Evolutionary conservation across 2,113 vertebrate genomes (phyloP).

Genomic region (Proteles cristata): DNA sequence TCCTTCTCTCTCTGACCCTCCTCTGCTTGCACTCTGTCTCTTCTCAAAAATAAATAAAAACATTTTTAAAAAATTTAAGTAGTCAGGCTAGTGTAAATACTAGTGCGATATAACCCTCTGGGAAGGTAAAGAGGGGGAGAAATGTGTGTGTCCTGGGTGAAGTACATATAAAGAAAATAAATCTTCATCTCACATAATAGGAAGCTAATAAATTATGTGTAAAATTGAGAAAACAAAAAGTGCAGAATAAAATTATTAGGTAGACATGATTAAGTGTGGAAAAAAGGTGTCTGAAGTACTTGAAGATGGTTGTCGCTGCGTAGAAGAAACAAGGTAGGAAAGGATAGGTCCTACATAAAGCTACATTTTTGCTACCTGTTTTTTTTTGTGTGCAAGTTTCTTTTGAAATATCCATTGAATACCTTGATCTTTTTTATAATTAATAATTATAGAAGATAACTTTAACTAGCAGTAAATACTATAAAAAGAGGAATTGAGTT

Average conservation of each 20-base stretch:
- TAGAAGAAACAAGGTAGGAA: neutral
- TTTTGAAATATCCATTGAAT: neutral
- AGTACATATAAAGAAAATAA: neutral
- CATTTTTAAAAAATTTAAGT: neutral
- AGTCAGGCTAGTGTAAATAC: neutral
- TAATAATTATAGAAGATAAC: neutral
- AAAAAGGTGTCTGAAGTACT: neutral
- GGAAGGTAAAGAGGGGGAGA: no score
- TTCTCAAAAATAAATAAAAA: no score
- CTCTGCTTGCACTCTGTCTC: no score
- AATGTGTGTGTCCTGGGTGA: neutral
- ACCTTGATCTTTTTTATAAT: neutral
- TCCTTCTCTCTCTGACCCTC: no score
- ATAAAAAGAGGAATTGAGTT: neutral
- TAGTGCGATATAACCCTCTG: neutral
- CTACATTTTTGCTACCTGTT: neutral
- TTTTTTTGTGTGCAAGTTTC: neutral
- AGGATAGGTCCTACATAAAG: neutral
- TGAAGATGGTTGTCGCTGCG: neutral
- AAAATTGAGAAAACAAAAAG: neutral
- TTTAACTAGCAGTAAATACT: neutral
- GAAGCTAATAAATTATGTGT: neutral
- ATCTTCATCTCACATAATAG: neutral
- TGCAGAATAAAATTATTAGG: neutral
- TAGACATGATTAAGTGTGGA: neutral